Base-by-base conservation (phyloP, 2,797 vertebrate genomes). In the Mus caroli region DNA sequence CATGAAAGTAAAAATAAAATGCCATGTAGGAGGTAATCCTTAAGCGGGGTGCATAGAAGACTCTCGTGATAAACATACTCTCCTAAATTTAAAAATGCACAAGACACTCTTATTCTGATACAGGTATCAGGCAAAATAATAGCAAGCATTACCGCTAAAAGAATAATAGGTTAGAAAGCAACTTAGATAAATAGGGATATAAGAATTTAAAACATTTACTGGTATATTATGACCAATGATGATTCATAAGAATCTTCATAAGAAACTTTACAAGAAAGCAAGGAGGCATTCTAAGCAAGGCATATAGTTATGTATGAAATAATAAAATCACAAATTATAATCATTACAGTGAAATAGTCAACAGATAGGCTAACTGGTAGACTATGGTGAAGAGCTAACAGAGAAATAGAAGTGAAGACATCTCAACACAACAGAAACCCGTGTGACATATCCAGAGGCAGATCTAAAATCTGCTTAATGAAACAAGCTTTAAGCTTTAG, bases 341-440 rank as follows among this genome's bases (percentile, higher is more conserved):
- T 52, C 4, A 58, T 54, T 76, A n/a, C 88, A 91, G 89, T 64
- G 34, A 93, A 87, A 94, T 93, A 31, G 31, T 86, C 40, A 92
- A 40, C 22, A 78, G 26, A 88, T 79, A 50, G n/a, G 46, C 22
- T 90, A 92, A 92, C 58, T 83, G 34, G 60, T 77, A 90, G 60
- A 62, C 17, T 77, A 89, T 28, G 60, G 1, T 22, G 17, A 92
- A 90, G 75, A 94, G 69, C 92, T 76, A 76, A 40, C 58, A 14
- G 6, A 58, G 24, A 95, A 94, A n/a, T 14, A 76, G 50, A 75
- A 80, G 17, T 37, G 69, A 94, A 89, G 34, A 92, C 85, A 34
- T 77, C 9, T 69, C 14, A 94, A 83, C 34, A 87, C 1, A 20
- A 31, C 9, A 31, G 80, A 92, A 58, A 56, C 12, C 50, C 34